A percentile compares a stretch with the other conserved stretches of the same genome.
Evolutionary conservation across 2,113 vertebrate species (phyloP).

Genomic region (Heliornis fulica): DNA sequence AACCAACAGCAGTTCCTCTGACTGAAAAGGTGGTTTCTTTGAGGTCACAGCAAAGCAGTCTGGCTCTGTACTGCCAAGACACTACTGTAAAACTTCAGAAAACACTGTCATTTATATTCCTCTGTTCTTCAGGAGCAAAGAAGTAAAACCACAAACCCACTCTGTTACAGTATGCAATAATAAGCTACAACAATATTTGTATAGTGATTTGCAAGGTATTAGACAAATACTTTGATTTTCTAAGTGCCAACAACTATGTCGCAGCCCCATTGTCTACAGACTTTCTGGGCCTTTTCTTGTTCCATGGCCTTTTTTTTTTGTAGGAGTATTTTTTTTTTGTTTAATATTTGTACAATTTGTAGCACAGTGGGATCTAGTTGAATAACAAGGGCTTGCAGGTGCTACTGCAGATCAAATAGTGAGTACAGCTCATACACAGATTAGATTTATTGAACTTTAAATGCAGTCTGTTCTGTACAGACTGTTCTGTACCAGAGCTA

Average conservation of each 20-base stretch:
- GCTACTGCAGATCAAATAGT: slow-evolving; percentile 9
- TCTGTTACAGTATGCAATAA: neutral
- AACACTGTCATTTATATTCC: neutral
- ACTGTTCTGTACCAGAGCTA: neutral
- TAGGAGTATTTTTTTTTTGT: neutral
- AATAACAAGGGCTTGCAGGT: neutral
- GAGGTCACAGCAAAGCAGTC: neutral
- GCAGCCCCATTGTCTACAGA: neutral
- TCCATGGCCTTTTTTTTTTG: too few species aligned
- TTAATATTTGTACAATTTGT: neutral
- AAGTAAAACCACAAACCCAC: neutral
- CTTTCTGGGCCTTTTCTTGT: neutral
- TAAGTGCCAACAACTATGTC: neutral
- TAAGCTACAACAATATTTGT: neutral
- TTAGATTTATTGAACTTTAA: slow-evolving; percentile 26
- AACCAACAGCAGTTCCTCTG: neutral
- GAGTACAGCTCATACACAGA: neutral
- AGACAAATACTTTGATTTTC: neutral
- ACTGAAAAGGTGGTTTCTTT: neutral
- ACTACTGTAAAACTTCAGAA: neutral
- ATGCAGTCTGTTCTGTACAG: neutral
- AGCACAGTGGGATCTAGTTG: neutral
- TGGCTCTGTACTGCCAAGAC: neutral
- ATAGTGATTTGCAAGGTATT: neutral
- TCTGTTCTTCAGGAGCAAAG: neutral